phyloP scores from a whole-genome alignment of 1,140 invertebrate species.

The Drosophila kikkawai region DNA sequence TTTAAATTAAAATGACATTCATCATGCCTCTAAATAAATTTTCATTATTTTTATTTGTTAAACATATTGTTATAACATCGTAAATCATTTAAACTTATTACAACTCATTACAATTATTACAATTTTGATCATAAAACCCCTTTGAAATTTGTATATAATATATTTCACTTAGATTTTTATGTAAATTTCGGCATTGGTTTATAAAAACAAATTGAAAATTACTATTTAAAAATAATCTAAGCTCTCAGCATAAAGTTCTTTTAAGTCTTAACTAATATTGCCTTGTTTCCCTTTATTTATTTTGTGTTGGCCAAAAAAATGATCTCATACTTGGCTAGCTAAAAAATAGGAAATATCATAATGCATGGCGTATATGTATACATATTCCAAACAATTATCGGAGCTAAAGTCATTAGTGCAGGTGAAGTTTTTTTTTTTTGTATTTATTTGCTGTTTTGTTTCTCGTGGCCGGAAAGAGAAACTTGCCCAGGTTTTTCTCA shows the following conservation, averaged over 20 bases:
- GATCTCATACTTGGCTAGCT: conserved; percentile 38
- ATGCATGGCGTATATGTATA: conserved; percentile 28
- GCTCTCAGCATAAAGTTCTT: neutral
- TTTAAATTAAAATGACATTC: too few species aligned
- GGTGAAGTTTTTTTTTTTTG: conserved; percentile 19
- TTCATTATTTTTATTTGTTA: neutral
- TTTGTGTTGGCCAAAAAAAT: conserved; percentile 7
- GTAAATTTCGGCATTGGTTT: neutral
- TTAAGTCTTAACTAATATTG: neutral
- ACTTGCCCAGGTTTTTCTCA: conserved; percentile 38
- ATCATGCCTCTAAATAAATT: too few species aligned
- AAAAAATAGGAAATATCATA: conserved; percentile 16
- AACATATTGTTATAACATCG: neutral
- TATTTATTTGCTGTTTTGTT: conserved; percentile 15
- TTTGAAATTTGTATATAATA: neutral
- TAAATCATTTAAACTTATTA: neutral
- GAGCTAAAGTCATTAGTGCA: conserved; percentile 37
- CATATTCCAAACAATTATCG: conserved; percentile 36
- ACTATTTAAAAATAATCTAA: too few species aligned
- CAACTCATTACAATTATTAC: too few species aligned
- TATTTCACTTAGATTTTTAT: too few species aligned
- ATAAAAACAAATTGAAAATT: too few species aligned
- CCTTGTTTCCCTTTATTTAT: too few species aligned
- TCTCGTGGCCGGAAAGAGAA: conserved; percentile 26
- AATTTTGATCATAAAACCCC: neutral